Base-by-base conservation (phyloP, 2,888 invertebrate genomes). In the Andrena chrysosceles region DNA sequence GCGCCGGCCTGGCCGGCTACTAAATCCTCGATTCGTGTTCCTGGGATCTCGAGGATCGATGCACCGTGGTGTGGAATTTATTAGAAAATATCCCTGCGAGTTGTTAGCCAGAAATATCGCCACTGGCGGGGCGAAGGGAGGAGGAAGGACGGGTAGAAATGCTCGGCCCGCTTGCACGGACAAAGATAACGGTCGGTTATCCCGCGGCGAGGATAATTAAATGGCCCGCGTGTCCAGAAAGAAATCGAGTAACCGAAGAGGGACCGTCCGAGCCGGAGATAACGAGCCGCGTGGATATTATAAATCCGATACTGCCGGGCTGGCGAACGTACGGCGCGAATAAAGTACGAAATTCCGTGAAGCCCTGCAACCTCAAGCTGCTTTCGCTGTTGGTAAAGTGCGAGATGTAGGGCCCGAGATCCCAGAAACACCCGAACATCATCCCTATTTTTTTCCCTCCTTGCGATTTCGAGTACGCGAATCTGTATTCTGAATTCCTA, bases 1-100 rank as follows among this genome's bases (percentile, higher is more conserved):
- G 86, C 84, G 85, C 85, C 87, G 75, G 85, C 82, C 67, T 83
- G 88, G 76, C 87, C 90, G 77, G 83, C 77, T 80, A 83, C 88
- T 90, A 87, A 88, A 89, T 88, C 81, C 56, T 77, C 80, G 70
- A 76, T 78, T 83, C 85, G 75, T 70, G 83, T 89, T 84, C 84
- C 80, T 77, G 79, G 71, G 68, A 78, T 75, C 63, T n/a, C 16
- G 66, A 77, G 20, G 81, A 87, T 80, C 81, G 77, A 86, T 82
- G 78, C 60, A 42, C 59, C 77, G 48, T 62, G 16, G 67, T 16
- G 35, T 16, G 20, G 70, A 73, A 88, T 87, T 86, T 86, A 85
- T 87, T 70, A 62, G 83, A 74, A 81, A 82, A 70, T 82, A 84
- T 78, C 74, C 67, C 13, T 16, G 42, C 42, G 16, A 16, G 42